Conservation (phyloP, 2,888 invertebrate genomes). For the Diadegma fenestrale region DNA sequence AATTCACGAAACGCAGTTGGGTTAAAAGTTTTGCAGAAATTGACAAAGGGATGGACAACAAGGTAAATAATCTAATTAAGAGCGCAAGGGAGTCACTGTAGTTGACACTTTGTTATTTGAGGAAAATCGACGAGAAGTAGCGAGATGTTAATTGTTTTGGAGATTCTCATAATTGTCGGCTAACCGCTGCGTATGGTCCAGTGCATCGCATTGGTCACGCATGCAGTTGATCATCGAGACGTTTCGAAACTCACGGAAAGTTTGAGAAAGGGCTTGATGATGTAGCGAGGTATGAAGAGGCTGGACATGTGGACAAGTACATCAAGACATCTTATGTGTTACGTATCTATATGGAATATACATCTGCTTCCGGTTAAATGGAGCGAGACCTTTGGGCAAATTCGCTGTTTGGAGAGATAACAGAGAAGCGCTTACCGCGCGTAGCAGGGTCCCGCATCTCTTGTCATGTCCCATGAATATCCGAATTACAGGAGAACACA, state of each 20-base stretch:
- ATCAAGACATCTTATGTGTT: background rate
- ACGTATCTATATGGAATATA: constrained; percentile 40
- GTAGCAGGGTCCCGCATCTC: constrained; percentile 21
- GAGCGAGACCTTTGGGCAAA: constrained; percentile 35
- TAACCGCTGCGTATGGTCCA: background rate
- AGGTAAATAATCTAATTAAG: too few species aligned
- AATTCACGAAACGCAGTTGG: too few species aligned
- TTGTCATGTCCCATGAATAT: constrained; percentile 57
- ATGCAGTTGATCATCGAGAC: background rate
- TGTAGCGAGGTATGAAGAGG: background rate
- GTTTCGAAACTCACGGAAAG: background rate
- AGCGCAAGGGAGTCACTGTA: too few species aligned
- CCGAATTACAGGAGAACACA: constrained; percentile 40
- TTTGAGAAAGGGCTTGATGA: background rate
- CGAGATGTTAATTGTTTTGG: background rate
- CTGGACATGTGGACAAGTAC: background rate
- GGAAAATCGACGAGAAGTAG: background rate
- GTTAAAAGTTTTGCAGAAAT: too few species aligned
- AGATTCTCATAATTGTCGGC: background rate
- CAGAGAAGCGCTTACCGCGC: constrained; percentile 37
- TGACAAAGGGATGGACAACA: too few species aligned
- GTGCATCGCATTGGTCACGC: background rate
- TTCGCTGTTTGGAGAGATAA: constrained; percentile 48
- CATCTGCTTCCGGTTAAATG: constrained; percentile 51
- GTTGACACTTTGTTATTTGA: background rate